Percentiles rank a stretch among this genome's conserved stretches.
phyloP scores from a whole-genome alignment of 2,113 vertebrate species.

The Meles meles region DNA sequence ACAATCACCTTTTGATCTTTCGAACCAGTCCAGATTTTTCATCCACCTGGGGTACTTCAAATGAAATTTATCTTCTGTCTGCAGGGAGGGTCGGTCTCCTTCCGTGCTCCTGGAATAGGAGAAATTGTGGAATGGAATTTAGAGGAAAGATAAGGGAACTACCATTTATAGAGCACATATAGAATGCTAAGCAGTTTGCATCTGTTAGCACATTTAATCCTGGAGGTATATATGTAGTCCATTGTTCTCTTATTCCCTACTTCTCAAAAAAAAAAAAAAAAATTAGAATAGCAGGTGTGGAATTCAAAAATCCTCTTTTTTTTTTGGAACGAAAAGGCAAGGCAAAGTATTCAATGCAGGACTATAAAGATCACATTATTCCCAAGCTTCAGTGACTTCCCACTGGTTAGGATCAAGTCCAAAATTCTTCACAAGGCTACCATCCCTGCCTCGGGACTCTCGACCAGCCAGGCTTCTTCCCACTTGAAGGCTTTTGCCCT shows the following conservation, averaged over 20 bases:
- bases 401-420: slow-evolving; percentile 20
- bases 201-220: slow-evolving; percentile 57
- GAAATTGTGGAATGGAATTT: slow-evolving; percentile 47
- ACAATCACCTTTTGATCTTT: slow-evolving; percentile 39
- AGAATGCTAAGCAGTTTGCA: slow-evolving; percentile 32
- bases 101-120: slow-evolving; percentile 17
- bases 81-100: slow-evolving; percentile 4
- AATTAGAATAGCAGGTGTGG: not conserved
- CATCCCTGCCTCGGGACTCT: not conserved
- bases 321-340: not conserved
- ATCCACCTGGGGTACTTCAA: not conserved
- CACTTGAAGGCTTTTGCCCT: not conserved
- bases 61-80: slow-evolving; percentile 47
- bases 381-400: not conserved
- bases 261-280: slow-evolving; percentile 25
- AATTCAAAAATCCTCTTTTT: slow-evolving; percentile 17
- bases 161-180: slow-evolving; percentile 52
- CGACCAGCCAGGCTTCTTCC: not conserved
- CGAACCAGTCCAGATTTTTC: not conserved
- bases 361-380: not conserved
- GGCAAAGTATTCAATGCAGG: not conserved
- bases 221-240: slow-evolving; percentile 45
- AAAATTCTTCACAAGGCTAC: not conserved
- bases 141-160: slow-evolving; percentile 44
- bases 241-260: slow-evolving; percentile 33